Conservation (phyloP, 2,113 vertebrate species). For the Rhinolophus ferrumequinum region DNA sequence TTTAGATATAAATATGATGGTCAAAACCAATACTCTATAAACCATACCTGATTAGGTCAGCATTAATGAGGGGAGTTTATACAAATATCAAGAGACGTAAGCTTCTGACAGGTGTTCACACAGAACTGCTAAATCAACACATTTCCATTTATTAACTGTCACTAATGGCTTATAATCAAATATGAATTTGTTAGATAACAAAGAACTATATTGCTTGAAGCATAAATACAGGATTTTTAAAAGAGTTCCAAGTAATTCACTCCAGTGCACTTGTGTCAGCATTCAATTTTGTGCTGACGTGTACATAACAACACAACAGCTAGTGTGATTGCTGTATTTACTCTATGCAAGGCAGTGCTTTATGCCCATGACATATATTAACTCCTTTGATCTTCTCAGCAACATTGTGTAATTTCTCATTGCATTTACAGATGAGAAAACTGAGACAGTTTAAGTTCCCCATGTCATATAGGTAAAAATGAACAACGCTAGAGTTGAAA, state of each 20-base stretch:
- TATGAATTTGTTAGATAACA: not conserved
- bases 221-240: not conserved
- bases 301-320: not conserved
- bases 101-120: not conserved
- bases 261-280: not conserved
- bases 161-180: constrained; percentile 33
- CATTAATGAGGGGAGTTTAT: not conserved
- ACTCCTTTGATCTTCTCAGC: not conserved
- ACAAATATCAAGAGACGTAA: constrained; percentile 19
- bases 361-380: not conserved
- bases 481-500: not conserved
- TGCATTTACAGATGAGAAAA: not conserved
- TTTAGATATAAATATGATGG: not conserved
- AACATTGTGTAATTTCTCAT: not conserved
- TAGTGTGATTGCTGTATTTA: not conserved
- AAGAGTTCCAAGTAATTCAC: not conserved
- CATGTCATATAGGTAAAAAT: not conserved
- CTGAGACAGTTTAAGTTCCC: not conserved
- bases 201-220: constrained; percentile 20
- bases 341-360: not conserved
- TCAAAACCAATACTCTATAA: not conserved
- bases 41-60: not conserved
- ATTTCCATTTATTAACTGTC: not conserved
- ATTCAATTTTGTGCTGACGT: not conserved
- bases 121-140: constrained; percentile 21